These are phyloP conservation scores for Epizoanthus rinbou DNA, from an alignment of 92 coral and sea anemone genomes.

Conservation along the genomic window DNA sequence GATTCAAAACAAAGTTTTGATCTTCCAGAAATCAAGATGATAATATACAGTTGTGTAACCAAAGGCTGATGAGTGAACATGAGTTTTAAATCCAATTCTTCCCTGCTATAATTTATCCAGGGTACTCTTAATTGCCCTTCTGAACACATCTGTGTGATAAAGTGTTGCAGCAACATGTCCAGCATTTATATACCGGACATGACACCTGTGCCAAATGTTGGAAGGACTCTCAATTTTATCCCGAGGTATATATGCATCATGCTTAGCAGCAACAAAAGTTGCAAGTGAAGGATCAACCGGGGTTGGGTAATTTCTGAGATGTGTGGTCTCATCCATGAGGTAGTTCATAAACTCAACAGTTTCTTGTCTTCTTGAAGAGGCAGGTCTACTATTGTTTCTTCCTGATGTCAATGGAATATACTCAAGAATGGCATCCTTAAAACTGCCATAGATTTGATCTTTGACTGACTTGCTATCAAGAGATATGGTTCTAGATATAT, in stretches of 20 bases:
- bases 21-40: too few species aligned
- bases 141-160: constrained; percentile 69
- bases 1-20: too few species aligned
- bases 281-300: constrained; percentile 85
- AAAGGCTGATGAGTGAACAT: neutral
- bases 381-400: constrained; percentile 16
- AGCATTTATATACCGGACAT: constrained; percentile 69
- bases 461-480: constrained; percentile 63
- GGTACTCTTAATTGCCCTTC: constrained; percentile 74
- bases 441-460: constrained; percentile 58
- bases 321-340: constrained; percentile 90
- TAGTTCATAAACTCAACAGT: constrained; percentile 81
- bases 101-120: constrained; percentile 45
- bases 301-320: constrained; percentile 73
- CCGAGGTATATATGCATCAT: constrained; percentile 93
- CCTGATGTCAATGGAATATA: constrained; percentile 60
- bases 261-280: constrained; percentile 80
- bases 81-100: neutral
- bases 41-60: neutral
- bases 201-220: constrained; percentile 86
- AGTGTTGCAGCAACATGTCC: constrained; percentile 86
- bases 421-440: constrained; percentile 60
- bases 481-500: constrained; percentile 62
- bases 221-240: constrained; percentile 66
- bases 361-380: constrained; percentile 39